Conservation (phyloP, 23 tunicate species). For the Phallusia fumigata region DNA sequence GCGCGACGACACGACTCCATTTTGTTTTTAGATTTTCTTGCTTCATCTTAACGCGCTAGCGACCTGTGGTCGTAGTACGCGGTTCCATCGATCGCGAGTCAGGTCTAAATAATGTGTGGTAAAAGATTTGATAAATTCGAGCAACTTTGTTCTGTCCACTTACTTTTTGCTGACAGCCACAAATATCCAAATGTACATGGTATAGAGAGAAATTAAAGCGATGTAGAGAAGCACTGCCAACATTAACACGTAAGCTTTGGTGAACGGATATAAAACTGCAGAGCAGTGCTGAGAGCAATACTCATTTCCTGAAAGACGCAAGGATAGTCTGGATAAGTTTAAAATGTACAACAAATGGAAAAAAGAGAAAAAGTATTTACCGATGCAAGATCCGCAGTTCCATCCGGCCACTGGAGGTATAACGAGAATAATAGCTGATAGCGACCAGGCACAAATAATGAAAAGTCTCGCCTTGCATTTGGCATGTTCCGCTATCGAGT, state of each 20-base stretch:
- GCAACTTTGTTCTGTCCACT: neutral
- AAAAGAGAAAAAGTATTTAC: constrained; percentile 38
- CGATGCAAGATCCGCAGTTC: constrained; percentile 53
- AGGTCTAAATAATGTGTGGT: too few relatives aligned
- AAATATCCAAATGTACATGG: constrained; percentile 57
- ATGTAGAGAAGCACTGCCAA: constrained; percentile 38
- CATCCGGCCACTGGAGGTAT: constrained; percentile 86
- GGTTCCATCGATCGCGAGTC: too few relatives aligned
- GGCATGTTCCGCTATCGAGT: neutral
- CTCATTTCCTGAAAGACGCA: constrained; percentile 32
- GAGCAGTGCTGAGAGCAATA: constrained; percentile 51
- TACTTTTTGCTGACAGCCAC: constrained; percentile 60
- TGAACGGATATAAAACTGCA: constrained; percentile 59
- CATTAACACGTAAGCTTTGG: constrained; percentile 60
- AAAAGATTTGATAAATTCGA: neutral
- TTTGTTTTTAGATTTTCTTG: neutral
- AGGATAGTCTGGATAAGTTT: neutral
- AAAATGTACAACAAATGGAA: neutral
- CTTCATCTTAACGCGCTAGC: too few relatives aligned
- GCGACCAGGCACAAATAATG: constrained; percentile 47
- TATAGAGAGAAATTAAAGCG: constrained; percentile 41
- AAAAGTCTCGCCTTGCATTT: constrained; percentile 23
- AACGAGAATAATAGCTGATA: constrained; percentile 41
- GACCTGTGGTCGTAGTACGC: too few relatives aligned
- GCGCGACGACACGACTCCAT: too few relatives aligned